A percentile compares a stretch with the other conserved stretches of the same genome.
Conservation (phyloP, 2,797 vertebrate species). For the Epinephelus awoara region DNA sequence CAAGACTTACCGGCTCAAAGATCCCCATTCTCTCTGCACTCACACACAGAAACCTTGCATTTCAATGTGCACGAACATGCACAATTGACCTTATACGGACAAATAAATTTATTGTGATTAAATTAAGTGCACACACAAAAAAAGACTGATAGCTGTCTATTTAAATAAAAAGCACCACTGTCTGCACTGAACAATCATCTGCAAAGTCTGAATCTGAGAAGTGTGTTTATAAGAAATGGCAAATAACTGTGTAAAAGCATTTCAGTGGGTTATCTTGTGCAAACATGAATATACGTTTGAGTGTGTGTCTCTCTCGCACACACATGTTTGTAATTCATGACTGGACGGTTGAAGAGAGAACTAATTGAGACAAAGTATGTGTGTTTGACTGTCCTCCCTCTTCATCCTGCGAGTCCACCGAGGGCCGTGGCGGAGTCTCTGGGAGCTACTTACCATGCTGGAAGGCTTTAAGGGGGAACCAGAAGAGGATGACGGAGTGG, state of each 20-base stretch:
- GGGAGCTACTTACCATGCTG: constrained; percentile 94
- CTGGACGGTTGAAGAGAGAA: constrained; percentile 68
- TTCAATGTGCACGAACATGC: constrained; percentile 45
- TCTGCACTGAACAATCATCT: constrained; percentile 10
- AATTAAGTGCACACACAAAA: constrained; percentile 3
- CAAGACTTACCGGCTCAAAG: constrained; percentile 69
- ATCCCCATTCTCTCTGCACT: constrained; percentile 64
- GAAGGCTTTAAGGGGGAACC: constrained; percentile 99
- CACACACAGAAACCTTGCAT: constrained; percentile 41
- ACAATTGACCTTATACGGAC: constrained; percentile 21
- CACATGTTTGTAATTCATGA: constrained; percentile 82
- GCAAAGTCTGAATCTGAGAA: background rate
- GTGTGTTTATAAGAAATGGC: constrained; percentile 26
- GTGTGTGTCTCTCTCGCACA: constrained; percentile 51
- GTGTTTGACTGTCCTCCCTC: constrained; percentile 73
- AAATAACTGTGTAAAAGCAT: constrained; percentile 41
- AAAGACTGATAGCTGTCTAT: constrained; percentile 3
- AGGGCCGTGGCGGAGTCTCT: constrained; percentile 65
- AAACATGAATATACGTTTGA: constrained; percentile 36
- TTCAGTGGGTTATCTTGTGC: constrained; percentile 16
- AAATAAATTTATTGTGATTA: constrained; percentile 9
- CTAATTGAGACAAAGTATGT: constrained; percentile 82
- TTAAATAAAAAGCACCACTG: background rate
- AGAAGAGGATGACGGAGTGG: constrained; percentile 99
- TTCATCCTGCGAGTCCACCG: constrained; percentile 57